A percentile compares a stretch with the other conserved stretches of the same genome.
Conservation (phyloP, 2,888 invertebrate species). For the Teinopalpus imperialis region DNA sequence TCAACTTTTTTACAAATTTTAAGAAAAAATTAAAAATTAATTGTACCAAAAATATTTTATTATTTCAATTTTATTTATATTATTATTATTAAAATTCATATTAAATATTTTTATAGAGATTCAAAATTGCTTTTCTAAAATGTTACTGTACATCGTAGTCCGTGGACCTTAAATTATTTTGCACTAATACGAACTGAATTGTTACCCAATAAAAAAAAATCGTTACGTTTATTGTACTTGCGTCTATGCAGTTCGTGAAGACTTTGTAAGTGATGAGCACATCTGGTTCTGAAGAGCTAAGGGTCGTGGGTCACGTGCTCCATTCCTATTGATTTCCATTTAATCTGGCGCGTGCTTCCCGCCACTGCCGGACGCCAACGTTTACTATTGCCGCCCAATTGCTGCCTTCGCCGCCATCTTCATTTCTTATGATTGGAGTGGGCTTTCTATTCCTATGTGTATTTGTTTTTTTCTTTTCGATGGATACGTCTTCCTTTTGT, state of each 20-base stretch:
- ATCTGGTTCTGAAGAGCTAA: slow-evolving; percentile 43
- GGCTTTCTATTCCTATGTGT: slow-evolving; percentile 31
- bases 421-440: slow-evolving; percentile 67
- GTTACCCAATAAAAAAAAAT: no score
- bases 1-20: no score
- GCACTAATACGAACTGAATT: no score
- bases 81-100: no score
- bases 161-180: no score
- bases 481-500: slow-evolving; percentile 5
- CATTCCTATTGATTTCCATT: slow-evolving; percentile 78
- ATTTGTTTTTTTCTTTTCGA: slow-evolving; percentile 27
- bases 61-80: no score
- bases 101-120: no score
- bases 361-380: slow-evolving; percentile 29
- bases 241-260: slow-evolving; percentile 1
- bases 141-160: no score
- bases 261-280: slow-evolving; percentile 23
- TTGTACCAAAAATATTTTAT: no score
- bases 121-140: no score
- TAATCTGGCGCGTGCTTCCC: slow-evolving; percentile 75
- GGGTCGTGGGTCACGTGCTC: slow-evolving; percentile 67
- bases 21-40: no score
- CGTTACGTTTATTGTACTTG: not conserved
- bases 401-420: slow-evolving; percentile 49
- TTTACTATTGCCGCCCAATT: slow-evolving; percentile 50